Evolutionary conservation across 1,140 invertebrate species (phyloP).

Genomic region (Ostrea denselamellosa): DNA sequence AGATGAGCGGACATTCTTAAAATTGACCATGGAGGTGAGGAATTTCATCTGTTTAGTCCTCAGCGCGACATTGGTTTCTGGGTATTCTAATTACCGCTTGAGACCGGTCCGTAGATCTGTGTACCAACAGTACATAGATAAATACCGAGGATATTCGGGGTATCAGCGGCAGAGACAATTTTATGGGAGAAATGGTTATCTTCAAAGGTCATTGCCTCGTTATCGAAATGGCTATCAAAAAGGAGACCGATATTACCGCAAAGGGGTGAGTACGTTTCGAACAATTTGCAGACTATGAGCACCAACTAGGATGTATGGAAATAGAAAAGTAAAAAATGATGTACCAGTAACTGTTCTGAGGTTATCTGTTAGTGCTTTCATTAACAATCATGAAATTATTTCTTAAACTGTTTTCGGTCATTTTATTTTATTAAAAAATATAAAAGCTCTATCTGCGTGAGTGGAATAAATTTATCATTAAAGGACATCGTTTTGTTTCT

Average conservation of each 20-base stretch:
- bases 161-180: neutral
- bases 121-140: neutral
- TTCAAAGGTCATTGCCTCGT: slow-evolving; percentile 20
- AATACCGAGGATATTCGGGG: slow-evolving; percentile 2
- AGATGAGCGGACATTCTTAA: neutral
- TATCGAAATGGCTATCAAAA: neutral
- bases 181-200: neutral
- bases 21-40: slow-evolving; percentile 13
- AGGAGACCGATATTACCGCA: neutral
- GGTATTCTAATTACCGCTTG: slow-evolving; percentile 3
- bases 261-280: neutral
- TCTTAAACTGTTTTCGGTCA: no score
- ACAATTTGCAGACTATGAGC: no score
- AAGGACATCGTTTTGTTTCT: neutral
- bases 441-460: no score
- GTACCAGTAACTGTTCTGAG: no score
- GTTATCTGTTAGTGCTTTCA: no score
- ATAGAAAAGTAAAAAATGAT: no score
- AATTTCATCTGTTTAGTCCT: slow-evolving; percentile 15
- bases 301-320: no score
- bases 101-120: neutral
- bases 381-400: no score
- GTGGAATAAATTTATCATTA: no score
- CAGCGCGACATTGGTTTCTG: neutral
- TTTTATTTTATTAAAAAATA: no score